Evolutionary conservation across 1,140 invertebrate genomes (phyloP).

Genomic region (Aplysia californica): DNA sequence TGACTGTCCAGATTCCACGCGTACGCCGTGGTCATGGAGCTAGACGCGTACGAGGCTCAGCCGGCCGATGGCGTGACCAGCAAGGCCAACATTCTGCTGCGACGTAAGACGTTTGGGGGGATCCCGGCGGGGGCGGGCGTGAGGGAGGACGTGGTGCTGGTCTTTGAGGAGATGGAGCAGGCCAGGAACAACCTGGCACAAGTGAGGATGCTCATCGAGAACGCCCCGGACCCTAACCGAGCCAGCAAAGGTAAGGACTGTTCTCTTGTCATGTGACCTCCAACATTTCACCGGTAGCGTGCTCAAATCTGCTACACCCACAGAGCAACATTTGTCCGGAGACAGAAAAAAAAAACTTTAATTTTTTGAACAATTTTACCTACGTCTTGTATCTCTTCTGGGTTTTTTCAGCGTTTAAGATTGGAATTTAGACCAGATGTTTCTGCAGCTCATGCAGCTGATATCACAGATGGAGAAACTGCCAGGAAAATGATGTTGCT

Average conservation of each 20-base stretch:
- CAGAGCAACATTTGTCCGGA: too few species aligned
- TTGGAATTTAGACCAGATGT: too few species aligned
- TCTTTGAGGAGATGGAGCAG: slow-evolving; percentile 68
- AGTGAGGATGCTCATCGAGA: slow-evolving; percentile 56
- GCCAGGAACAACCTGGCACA: slow-evolving; percentile 61
- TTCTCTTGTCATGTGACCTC: too few species aligned
- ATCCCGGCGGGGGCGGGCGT: slow-evolving; percentile 64
- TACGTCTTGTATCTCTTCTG: too few species aligned
- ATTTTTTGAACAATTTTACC: too few species aligned
- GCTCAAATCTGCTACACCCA: too few species aligned
- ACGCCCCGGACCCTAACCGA: slow-evolving; percentile 53
- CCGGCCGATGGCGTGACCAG: slow-evolving; percentile 52
- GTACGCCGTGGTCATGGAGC: slow-evolving; percentile 66
- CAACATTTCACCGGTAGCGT: too few species aligned
- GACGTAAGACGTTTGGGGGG: slow-evolving; percentile 64
- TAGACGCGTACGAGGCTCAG: slow-evolving; percentile 61
- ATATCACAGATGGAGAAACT: too few species aligned
- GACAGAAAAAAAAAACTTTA: too few species aligned
- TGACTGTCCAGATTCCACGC: slow-evolving; percentile 68
- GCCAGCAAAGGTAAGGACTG: slow-evolving; percentile 39
- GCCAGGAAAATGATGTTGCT: too few species aligned
- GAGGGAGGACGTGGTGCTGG: slow-evolving; percentile 62
- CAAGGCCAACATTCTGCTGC: slow-evolving; percentile 63
- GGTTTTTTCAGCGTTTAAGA: too few species aligned
- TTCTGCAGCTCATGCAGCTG: too few species aligned